Conservation (phyloP, 2,888 invertebrate species). For the Caenorhabditis imperialis region DNA sequence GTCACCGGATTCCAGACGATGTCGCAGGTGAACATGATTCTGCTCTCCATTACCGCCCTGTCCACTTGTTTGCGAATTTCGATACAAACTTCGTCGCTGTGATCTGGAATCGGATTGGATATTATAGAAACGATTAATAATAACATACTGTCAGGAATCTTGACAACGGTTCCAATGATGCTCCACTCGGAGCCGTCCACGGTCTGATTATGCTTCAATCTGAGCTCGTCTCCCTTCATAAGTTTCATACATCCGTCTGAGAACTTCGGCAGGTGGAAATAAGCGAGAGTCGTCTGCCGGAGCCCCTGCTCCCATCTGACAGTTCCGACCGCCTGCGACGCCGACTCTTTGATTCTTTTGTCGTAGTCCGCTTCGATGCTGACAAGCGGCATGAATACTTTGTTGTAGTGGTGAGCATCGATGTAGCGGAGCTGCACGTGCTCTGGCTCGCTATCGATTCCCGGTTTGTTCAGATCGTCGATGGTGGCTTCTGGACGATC, state of each 20-base stretch:
- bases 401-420: slow-evolving; percentile 98
- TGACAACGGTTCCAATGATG: slow-evolving; percentile 97
- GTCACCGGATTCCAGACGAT: slow-evolving; percentile 80
- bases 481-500: slow-evolving; percentile 97
- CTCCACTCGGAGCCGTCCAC: slow-evolving; percentile 84
- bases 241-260: slow-evolving; percentile 93
- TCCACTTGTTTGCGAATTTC: slow-evolving; percentile 93
- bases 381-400: slow-evolving; percentile 96
- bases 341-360: slow-evolving; percentile 95
- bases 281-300: slow-evolving; percentile 97
- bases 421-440: slow-evolving; percentile 88
- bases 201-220: slow-evolving; percentile 84
- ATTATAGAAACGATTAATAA: neutral
- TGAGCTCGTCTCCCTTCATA: slow-evolving; percentile 98
- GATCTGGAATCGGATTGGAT: slow-evolving; percentile 82
- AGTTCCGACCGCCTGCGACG: slow-evolving; percentile 89
- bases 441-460: slow-evolving; percentile 97
- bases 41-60: slow-evolving; percentile 88
- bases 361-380: slow-evolving; percentile 98
- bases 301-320: slow-evolving; percentile 98
- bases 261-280: slow-evolving; percentile 95
- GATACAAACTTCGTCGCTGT: slow-evolving; percentile 96
- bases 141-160: slow-evolving; percentile 81
- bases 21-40: slow-evolving; percentile 95
- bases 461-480: slow-evolving; percentile 97